Evolutionary conservation across 2,797 vertebrate genomes (phyloP).

Genomic region (Microchirus variegatus): DNA sequence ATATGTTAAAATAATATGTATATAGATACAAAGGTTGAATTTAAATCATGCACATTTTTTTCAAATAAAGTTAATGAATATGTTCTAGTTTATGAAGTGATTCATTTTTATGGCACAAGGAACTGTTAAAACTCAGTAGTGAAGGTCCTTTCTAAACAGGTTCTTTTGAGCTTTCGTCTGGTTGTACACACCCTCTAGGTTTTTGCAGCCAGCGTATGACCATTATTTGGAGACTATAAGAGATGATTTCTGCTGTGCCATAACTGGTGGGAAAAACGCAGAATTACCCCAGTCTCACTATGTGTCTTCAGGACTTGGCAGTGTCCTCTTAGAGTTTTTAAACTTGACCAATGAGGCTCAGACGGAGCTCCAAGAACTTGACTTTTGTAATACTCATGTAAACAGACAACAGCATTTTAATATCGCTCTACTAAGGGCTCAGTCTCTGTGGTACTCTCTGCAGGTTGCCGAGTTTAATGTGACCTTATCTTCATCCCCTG

Average conservation of each 20-base stretch:
- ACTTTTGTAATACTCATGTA: background rate
- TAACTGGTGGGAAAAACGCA: slow-evolving; percentile 15
- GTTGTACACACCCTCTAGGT: background rate
- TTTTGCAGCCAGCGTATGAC: background rate
- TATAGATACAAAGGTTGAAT: background rate
- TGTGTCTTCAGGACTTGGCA: slow-evolving; percentile 4
- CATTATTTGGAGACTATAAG: background rate
- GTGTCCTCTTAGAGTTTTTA: slow-evolving; percentile 14
- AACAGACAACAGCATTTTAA: slow-evolving; percentile 5
- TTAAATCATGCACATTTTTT: background rate
- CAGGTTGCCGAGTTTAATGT: slow-evolving; percentile 3
- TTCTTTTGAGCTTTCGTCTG: background rate
- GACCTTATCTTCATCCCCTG: slow-evolving; percentile 17
- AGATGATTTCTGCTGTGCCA: background rate
- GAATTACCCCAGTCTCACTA: slow-evolving; percentile 17
- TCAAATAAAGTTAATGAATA: slow-evolving; percentile 26
- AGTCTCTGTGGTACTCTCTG: slow-evolving; percentile 8
- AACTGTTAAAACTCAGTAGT: slow-evolving; percentile 6
- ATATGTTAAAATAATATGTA: background rate
- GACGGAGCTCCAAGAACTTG: slow-evolving; percentile 1
- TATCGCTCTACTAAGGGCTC: background rate
- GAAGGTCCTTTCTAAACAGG: background rate
- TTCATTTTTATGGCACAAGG: background rate
- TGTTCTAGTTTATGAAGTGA: background rate
- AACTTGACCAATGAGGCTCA: slow-evolving; percentile 39